Conservation (phyloP, 2,113 vertebrate genomes). For the Genyomyrus donnyi region DNA sequence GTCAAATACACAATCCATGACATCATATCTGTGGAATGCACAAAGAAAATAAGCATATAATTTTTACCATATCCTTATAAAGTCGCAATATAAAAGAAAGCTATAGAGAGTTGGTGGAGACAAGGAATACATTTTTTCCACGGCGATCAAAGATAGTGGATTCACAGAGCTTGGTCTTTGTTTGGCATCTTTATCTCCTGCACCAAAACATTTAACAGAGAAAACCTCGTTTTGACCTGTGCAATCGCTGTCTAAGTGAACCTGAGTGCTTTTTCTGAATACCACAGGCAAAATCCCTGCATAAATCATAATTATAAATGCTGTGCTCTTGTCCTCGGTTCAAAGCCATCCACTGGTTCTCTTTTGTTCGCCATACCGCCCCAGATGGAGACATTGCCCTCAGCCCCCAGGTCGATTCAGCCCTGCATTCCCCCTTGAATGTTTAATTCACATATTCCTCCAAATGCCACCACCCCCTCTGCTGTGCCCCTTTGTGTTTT, state of each 20-base stretch:
- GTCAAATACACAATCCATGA: neutral
- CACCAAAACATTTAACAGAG: neutral
- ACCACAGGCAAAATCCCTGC: conserved; percentile 4
- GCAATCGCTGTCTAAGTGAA: neutral
- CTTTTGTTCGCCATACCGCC: neutral
- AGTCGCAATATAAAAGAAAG: neutral
- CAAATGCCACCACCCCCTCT: neutral
- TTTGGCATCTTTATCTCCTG: neutral
- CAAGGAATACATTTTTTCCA: neutral
- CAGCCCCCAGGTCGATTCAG: neutral
- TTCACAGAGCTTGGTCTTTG: neutral
- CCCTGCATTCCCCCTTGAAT: neutral
- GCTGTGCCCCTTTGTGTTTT: neutral
- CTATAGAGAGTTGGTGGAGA: neutral
- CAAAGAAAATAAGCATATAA: conserved; percentile 13
- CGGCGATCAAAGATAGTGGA: neutral
- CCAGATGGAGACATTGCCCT: neutral
- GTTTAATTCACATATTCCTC: neutral
- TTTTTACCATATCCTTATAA: neutral
- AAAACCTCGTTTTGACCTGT: neutral
- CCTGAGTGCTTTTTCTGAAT: conserved; percentile 15
- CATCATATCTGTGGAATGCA: conserved; percentile 4
- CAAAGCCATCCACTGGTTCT: neutral
- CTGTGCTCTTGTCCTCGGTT: neutral
- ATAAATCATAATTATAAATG: conserved; percentile 26